A percentile compares a stretch with the other conserved stretches of the same genome.
These are phyloP conservation scores for Sebastes nivosus DNA, from an alignment of 2,797 vertebrate species.

Conservation along the genomic window DNA sequence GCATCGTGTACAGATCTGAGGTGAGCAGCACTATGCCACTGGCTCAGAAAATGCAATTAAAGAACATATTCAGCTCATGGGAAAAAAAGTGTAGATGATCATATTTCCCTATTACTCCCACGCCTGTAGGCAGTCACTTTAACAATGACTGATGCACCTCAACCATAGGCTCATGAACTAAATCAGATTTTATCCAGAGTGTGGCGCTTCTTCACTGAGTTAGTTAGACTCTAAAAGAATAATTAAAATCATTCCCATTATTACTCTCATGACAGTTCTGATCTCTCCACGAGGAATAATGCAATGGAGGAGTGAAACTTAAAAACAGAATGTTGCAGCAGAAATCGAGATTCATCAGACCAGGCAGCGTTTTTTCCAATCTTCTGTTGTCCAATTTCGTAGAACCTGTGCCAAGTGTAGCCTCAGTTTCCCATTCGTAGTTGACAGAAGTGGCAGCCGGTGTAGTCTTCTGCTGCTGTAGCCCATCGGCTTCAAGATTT, in stretches of 20 bases:
- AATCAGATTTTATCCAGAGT: conserved; percentile 41
- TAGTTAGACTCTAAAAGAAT: conserved; percentile 24
- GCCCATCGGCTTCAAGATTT: too few relatives aligned
- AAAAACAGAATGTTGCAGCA: background rate
- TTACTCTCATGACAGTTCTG: conserved; percentile 10
- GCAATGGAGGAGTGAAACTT: background rate
- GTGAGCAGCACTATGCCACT: conserved; percentile 29
- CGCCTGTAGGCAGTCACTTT: conserved; percentile 58
- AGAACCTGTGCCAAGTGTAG: too few relatives aligned
- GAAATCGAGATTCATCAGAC: too few relatives aligned
- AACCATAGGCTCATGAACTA: conserved; percentile 40
- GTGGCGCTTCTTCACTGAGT: conserved; percentile 63
- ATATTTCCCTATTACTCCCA: conserved; percentile 72
- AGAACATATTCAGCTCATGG: conserved; percentile 53
- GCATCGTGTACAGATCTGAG: background rate
- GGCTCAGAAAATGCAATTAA: conserved; percentile 61
- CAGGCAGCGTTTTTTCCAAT: too few relatives aligned
- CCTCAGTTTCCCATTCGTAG: too few relatives aligned
- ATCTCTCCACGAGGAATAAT: background rate
- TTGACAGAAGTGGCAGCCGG: too few relatives aligned
- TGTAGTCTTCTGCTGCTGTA: too few relatives aligned
- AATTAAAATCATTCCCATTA: conserved; percentile 41
- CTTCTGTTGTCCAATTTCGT: too few relatives aligned
- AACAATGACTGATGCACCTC: conserved; percentile 70
- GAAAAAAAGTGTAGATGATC: conserved; percentile 53